Evolutionary conservation across 2,113 vertebrate genomes (phyloP).

Genomic region (Callipepla squamata): DNA sequence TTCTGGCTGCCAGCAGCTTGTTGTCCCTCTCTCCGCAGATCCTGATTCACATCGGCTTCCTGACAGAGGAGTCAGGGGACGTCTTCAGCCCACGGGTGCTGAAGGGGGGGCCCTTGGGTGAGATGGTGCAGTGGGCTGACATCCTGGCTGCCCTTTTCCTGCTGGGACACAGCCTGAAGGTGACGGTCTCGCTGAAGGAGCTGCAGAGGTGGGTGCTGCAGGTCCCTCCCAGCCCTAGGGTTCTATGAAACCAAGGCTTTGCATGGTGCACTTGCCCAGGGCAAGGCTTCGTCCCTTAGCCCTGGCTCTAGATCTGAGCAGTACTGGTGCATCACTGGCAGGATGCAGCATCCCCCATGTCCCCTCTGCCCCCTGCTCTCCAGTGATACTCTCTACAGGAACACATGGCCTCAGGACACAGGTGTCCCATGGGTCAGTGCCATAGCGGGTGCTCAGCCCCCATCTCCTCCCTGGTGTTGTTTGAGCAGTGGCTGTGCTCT

Average conservation of each 20-base stretch:
- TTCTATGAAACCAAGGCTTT: neutral
- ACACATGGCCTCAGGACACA: neutral
- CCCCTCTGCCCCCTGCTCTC: neutral
- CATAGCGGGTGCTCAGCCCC: neutral
- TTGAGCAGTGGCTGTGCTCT: neutral
- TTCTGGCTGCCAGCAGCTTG: neutral
- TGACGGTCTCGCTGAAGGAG: constrained; percentile 95
- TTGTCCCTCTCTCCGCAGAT: constrained; percentile 78
- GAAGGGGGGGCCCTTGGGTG: constrained; percentile 94
- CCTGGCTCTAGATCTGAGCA: accelerated
- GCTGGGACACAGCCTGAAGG: constrained; percentile 90
- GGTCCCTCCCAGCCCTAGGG: neutral
- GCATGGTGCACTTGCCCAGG: neutral
- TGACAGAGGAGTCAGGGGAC: constrained; percentile 96
- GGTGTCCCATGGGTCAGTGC: neutral
- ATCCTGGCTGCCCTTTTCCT: constrained; percentile 91
- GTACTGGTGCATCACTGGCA: neutral
- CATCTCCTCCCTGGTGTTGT: accelerated
- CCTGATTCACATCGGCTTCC: constrained; percentile 93
- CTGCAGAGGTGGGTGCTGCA: constrained; percentile 90
- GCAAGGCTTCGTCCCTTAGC: neutral
- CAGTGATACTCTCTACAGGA: neutral
- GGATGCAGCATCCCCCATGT: neutral
- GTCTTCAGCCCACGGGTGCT: constrained; percentile 96
- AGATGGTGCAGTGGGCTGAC: constrained; percentile 99